A percentile compares a stretch with the other conserved stretches of the same genome.
Evolutionary conservation across 2,888 invertebrate genomes (phyloP).

Genomic region (Drosophila infuscata): DNA sequence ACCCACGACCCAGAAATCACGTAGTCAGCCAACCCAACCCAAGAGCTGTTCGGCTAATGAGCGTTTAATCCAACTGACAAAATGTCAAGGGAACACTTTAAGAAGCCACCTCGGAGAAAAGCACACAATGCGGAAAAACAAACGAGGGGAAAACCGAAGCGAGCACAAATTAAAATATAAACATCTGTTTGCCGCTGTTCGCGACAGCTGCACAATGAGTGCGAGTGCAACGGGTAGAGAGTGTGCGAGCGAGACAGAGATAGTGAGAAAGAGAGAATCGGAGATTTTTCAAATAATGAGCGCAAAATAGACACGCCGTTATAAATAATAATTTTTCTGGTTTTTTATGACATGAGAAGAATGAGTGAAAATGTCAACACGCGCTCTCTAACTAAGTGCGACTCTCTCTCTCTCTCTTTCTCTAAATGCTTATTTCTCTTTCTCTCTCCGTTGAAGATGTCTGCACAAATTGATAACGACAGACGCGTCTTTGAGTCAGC

Average conservation of each 20-base stretch:
- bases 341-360: constrained; percentile 18
- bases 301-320: constrained; percentile 8
- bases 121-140: constrained; percentile 13
- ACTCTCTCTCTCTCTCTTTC: background rate
- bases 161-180: constrained; percentile 55
- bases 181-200: constrained; percentile 58
- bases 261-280: constrained; percentile 1
- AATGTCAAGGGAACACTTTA: constrained; percentile 66
- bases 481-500: constrained; percentile 23
- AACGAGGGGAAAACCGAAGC: constrained; percentile 17
- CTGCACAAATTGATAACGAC: constrained; percentile 61
- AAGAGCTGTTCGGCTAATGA: constrained; percentile 58
- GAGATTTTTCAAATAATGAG: constrained; percentile 20
- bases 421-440: background rate
- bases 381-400: too few species aligned
- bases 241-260: background rate
- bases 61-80: constrained; percentile 71
- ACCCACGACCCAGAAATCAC: constrained; percentile 12
- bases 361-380: constrained; percentile 10
- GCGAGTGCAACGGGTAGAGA: constrained; percentile 10
- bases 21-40: constrained; percentile 10
- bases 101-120: constrained; percentile 35
- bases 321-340: constrained; percentile 24
- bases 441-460: constrained; percentile 9
- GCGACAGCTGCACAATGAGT: constrained; percentile 37